Evolutionary conservation across 53 echinoderm and acorn worm species (phyloP).

Genomic region (Henricia sp.): DNA sequence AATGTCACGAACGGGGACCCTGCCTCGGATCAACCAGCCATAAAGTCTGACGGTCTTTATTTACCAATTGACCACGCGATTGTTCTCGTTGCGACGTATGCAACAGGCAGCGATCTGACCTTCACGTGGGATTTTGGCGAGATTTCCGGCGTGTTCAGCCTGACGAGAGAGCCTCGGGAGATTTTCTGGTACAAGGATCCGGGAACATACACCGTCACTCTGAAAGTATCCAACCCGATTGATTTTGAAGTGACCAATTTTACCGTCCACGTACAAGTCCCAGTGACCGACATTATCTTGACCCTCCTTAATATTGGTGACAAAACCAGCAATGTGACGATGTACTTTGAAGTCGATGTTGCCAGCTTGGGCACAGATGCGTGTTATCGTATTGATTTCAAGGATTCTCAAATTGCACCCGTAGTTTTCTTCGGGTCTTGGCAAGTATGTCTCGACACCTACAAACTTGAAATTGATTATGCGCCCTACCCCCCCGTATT

Average conservation of each 20-base stretch:
- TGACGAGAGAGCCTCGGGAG: slow-evolving; percentile 36
- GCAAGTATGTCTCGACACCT: slow-evolving; percentile 8
- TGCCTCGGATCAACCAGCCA: slow-evolving; percentile 27
- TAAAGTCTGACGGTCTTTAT: not conserved
- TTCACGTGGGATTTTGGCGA: slow-evolving; percentile 75
- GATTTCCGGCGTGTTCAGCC: not conserved
- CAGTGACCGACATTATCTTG: slow-evolving; percentile 35
- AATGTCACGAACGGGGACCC: not conserved
- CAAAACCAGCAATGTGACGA: slow-evolving; percentile 47
- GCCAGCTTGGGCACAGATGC: slow-evolving; percentile 56
- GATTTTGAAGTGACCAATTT: not conserved
- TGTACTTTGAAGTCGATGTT: slow-evolving; percentile 41
- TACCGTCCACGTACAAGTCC: slow-evolving; percentile 57
- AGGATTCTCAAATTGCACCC: slow-evolving; percentile 18
- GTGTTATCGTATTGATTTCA: slow-evolving; percentile 60
- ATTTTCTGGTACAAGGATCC: slow-evolving; percentile 42
- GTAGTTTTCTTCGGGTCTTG: slow-evolving; percentile 30
- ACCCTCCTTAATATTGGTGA: slow-evolving; percentile 41
- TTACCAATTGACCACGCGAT: slow-evolving; percentile 55
- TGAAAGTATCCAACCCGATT: slow-evolving; percentile 74
- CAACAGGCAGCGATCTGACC: slow-evolving; percentile 47
- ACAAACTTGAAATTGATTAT: slow-evolving; percentile 15
- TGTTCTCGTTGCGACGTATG: slow-evolving; percentile 16
- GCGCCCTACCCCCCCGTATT: slow-evolving; percentile 26
- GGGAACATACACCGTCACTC: slow-evolving; percentile 53